Conservation (phyloP, 2,888 invertebrate genomes). For the Thecocarcelia acutangulata region DNA sequence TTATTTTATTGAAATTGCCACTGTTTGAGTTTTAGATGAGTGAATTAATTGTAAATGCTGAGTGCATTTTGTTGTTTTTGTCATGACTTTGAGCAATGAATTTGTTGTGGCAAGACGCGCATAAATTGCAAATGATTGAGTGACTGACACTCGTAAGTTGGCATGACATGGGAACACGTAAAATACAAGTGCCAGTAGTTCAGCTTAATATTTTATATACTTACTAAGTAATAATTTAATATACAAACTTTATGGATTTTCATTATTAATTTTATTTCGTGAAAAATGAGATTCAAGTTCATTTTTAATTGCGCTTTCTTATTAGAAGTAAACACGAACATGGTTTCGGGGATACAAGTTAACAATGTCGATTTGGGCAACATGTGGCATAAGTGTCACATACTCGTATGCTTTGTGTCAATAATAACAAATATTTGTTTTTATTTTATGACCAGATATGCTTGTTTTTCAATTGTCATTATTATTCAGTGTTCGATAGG, state of each 20-base stretch:
- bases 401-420: too few relatives aligned
- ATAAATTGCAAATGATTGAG: conserved; percentile 8
- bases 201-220: neutral
- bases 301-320: too few relatives aligned
- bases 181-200: conserved; percentile 3
- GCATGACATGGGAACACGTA: neutral
- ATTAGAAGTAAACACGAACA: too few relatives aligned
- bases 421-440: too few relatives aligned
- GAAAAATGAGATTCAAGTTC: too few relatives aligned
- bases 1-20: conserved; percentile 19
- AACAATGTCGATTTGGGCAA: too few relatives aligned
- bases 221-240: conserved; percentile 32
- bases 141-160: conserved; percentile 4
- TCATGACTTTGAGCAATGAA: conserved; percentile 66
- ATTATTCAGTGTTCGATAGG: too few relatives aligned
- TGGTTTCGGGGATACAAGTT: too few relatives aligned
- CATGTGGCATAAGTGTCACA: too few relatives aligned
- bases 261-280: neutral
- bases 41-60: conserved; percentile 38
- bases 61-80: conserved; percentile 28
- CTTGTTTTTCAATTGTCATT: too few relatives aligned
- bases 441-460: too few relatives aligned
- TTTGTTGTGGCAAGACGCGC: conserved; percentile 22
- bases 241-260: conserved; percentile 15
- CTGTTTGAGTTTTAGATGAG: conserved; percentile 29